A percentile compares a stretch with the other conserved stretches of the same genome.
Conservation (phyloP, 2,888 invertebrate genomes). For the Odontocolon sp. region DNA sequence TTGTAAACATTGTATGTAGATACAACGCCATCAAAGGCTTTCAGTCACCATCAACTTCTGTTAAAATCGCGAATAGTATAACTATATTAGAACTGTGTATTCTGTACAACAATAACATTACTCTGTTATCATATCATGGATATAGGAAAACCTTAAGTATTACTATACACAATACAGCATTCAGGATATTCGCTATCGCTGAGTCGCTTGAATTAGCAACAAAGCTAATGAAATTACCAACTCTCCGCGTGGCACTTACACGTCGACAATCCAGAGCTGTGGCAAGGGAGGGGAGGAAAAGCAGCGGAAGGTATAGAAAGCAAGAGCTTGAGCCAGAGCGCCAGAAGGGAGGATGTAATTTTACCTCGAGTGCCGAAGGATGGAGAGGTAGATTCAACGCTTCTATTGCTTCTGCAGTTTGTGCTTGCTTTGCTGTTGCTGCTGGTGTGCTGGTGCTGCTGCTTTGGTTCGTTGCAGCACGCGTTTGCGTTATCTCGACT, state of each 20-base stretch:
- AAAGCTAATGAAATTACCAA: slow-evolving; percentile 62
- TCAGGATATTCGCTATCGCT: slow-evolving; percentile 11
- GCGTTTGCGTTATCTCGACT: slow-evolving; percentile 58
- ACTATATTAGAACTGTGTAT: too few species aligned
- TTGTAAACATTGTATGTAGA: too few species aligned
- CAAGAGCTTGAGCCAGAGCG: slow-evolving; percentile 37
- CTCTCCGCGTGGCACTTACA: slow-evolving; percentile 35
- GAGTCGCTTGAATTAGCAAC: slow-evolving; percentile 46
- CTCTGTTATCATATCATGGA: too few species aligned
- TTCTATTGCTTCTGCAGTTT: slow-evolving; percentile 39
- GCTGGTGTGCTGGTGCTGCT: background rate
- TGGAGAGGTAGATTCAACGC: slow-evolving; percentile 60
- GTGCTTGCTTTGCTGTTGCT: slow-evolving; percentile 37
- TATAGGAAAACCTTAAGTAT: too few species aligned
- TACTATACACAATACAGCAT: too few species aligned
- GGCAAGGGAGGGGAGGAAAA: slow-evolving; percentile 4
- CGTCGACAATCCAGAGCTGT: slow-evolving; percentile 45
- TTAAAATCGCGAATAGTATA: too few species aligned
- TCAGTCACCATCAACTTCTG: too few species aligned
- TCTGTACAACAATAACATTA: too few species aligned
- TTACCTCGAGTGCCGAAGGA: slow-evolving; percentile 61
- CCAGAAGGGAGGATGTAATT: slow-evolving; percentile 58
- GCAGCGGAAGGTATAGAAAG: background rate
- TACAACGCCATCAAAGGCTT: too few species aligned
- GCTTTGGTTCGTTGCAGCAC: slow-evolving; percentile 28